Evolutionary conservation across 2,797 vertebrate species (phyloP).

Genomic region (Lutjanus campechanus): DNA sequence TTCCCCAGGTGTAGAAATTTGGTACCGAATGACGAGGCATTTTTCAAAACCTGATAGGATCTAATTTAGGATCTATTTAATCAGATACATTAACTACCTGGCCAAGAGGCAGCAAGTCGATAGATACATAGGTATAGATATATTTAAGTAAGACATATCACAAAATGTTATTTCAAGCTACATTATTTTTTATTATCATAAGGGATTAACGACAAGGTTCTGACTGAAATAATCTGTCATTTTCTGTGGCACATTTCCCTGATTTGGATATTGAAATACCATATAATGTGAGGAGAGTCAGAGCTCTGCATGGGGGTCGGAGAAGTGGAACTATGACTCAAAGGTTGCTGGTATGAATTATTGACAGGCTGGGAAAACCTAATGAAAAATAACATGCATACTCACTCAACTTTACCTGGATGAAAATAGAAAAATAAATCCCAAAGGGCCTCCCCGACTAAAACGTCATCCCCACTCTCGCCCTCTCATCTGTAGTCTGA

Average conservation of each 20-base stretch:
- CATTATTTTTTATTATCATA: too few relatives aligned
- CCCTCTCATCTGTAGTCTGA: conserved; percentile 14
- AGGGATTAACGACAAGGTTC: too few relatives aligned
- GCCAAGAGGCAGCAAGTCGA: too few relatives aligned
- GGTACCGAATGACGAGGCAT: too few relatives aligned
- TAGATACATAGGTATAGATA: too few relatives aligned
- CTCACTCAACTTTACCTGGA: conserved; percentile 48
- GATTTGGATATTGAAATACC: conserved; percentile 41
- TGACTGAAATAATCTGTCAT: too few relatives aligned
- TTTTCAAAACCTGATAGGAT: too few relatives aligned
- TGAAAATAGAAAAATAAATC: conserved; percentile 52
- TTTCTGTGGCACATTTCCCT: neutral
- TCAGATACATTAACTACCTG: too few relatives aligned
- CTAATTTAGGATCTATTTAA: too few relatives aligned
- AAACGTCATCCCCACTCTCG: conserved; percentile 1
- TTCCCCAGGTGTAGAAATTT: too few relatives aligned
- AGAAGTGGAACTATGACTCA: conserved; percentile 65
- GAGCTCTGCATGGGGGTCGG: conserved; percentile 61
- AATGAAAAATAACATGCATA: conserved; percentile 52
- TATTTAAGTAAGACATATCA: too few relatives aligned
- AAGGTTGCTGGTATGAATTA: conserved; percentile 66
- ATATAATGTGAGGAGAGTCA: conserved; percentile 62
- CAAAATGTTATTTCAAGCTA: too few relatives aligned
- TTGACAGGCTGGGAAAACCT: conserved; percentile 55
- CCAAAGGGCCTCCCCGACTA: conserved; percentile 22